A percentile compares a stretch with the other conserved stretches of the same genome.
Evolutionary conservation across 2,113 vertebrate species (phyloP).

Genomic region (Xiphophorus couchianus): DNA sequence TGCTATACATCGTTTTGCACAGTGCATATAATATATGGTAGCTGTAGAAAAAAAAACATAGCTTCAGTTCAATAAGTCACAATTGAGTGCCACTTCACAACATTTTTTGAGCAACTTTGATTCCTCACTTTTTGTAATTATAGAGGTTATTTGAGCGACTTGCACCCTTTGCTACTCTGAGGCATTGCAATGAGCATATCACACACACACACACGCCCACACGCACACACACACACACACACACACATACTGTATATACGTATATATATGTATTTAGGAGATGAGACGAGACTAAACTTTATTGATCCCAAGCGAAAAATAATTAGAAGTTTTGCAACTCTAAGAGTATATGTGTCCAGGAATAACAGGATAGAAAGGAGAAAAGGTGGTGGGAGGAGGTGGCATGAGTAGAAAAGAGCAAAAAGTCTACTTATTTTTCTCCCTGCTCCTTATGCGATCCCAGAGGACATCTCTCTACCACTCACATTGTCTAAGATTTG

Average conservation of each 20-base stretch:
- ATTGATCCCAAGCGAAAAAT: constrained; percentile 31
- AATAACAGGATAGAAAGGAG: neutral
- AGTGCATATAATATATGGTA: neutral
- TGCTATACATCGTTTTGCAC: neutral
- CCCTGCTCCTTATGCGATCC: constrained; percentile 60
- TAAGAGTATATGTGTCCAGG: constrained; percentile 3
- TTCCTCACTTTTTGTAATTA: neutral
- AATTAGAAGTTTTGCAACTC: constrained; percentile 26
- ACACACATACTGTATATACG: too few species aligned
- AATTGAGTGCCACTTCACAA: neutral
- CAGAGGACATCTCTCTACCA: constrained; percentile 58
- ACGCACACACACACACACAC: too few species aligned
- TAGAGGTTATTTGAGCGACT: neutral
- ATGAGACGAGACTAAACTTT: constrained; percentile 36
- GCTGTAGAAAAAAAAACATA: neutral
- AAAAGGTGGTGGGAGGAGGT: neutral
- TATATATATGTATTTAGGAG: neutral
- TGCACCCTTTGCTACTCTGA: constrained; percentile 1
- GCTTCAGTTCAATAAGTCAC: neutral
- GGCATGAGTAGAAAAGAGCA: constrained; percentile 9
- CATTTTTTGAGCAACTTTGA: neutral
- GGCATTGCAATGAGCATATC: constrained; percentile 3
- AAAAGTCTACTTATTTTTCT: constrained; percentile 51
- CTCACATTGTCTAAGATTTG: constrained; percentile 55
- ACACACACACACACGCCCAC: too few species aligned